Evolutionary conservation across 1,140 invertebrate genomes (phyloP), one percentile per base, ranked within the genome.

Genomic region (Trachelipus rathkii): DNA sequence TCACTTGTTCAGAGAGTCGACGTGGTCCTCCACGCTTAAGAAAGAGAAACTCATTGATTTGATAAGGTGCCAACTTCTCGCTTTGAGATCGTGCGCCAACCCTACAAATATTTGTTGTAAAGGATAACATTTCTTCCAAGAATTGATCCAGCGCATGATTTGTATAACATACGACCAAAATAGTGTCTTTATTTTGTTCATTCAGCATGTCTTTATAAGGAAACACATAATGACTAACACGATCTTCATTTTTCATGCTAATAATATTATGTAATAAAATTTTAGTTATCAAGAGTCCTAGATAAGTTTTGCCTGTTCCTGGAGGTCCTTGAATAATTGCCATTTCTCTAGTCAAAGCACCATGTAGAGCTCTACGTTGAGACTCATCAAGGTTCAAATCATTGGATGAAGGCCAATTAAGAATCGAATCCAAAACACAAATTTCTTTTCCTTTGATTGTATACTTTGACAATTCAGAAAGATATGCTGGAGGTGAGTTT

Each of bases 121-220:
- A 83, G n/a, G 83, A 75, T 7, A 88, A 82, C 10, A 93, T 87
- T 23, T 90, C 91, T 84, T 93, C 89, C n/a, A 96, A 84, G 85
- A 96, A 95, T 83, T 95, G 93, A 86, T 96, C 94, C 3, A 96
- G 83, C 0, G 94, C 93, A 84, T 95, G 92, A 83, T 95, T 96
- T 0, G 93, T 95, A 80, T 91, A 94, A 82, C 92, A 93, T 21
- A 95, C 89, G 10, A 96, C 86, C 2, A 95, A 84, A 75, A 95
- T 90, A 15, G 43, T 73, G 5, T 50, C 73, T 19, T 60, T 67
- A 44, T 78, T 74, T 77, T 77, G 78, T 45, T 19, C 84, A 83
- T 80, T 24, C 45, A 53, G 74, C 6, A 33, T n/a, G n/a, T n/a
- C 33, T 33, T 6, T 33, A 33, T 33, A 33, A 3, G 2, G 1